These are phyloP conservation scores for Amiota mariae DNA, from an alignment of 2,888 invertebrate species.

Conservation along the genomic window DNA sequence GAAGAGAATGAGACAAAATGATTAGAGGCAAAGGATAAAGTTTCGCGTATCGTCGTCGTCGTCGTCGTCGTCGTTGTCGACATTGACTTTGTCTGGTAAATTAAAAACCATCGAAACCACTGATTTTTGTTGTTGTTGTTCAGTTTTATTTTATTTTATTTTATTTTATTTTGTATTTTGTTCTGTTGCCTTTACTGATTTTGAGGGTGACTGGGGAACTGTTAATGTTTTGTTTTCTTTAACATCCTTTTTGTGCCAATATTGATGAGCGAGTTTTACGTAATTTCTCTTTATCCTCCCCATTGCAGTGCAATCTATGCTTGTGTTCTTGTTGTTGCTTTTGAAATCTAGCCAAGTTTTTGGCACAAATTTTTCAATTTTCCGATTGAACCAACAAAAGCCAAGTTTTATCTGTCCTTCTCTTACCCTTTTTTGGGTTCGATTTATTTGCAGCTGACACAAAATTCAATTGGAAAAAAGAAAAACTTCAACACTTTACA, in stretches of 20 bases:
- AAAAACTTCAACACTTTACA: background rate
- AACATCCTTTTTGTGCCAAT: constrained; percentile 22
- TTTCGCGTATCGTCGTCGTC: background rate
- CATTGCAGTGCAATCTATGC: background rate
- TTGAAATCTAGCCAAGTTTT: constrained; percentile 42
- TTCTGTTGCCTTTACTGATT: constrained; percentile 17
- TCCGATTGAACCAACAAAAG: constrained; percentile 46
- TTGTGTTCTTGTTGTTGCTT: background rate
- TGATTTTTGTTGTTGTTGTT: constrained; percentile 37
- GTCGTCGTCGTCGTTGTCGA: too few relatives aligned
- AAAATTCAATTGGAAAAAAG: constrained; percentile 61
- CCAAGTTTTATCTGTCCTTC: constrained; percentile 27
- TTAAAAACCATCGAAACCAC: constrained; percentile 17
- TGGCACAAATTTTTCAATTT: constrained; percentile 62
- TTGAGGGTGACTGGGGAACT: background rate
- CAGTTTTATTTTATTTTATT: constrained; percentile 28
- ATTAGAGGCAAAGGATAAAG: constrained; percentile 16
- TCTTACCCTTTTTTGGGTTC: constrained; percentile 28
- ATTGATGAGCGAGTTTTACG: background rate
- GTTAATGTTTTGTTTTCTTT: too few relatives aligned
- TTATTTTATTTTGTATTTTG: background rate
- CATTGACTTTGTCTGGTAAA: constrained; percentile 10
- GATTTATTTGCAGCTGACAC: constrained; percentile 58
- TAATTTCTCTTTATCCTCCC: too few relatives aligned
- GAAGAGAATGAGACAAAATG: background rate